Base-by-base conservation (phyloP, 2,888 invertebrate species). In the Agonopterix arenella region DNA sequence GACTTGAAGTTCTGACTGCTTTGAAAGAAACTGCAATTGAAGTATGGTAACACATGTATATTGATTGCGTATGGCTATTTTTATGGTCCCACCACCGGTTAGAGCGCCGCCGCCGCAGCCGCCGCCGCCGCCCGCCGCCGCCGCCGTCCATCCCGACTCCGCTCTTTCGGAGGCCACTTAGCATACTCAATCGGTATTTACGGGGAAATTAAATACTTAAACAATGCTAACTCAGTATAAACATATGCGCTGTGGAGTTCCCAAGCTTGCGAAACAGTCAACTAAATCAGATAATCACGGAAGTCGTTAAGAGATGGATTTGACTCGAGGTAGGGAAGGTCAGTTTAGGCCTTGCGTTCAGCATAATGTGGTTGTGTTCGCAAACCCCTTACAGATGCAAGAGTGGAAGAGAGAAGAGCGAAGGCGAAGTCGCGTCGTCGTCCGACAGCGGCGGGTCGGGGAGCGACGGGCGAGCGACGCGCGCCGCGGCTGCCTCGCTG, bases 11-110 rank as follows among this genome's bases (percentile, higher is more conserved):
- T 16, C 11, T 28, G 36, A 46, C 45, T 46, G 49, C 45, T 16
- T 52, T 38, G 57, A 71, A 81, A 80, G 86, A 83, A 82, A 88
- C 88, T 86, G 85, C 86, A 86, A 86, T 80, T 74, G 86, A 85
- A 86, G 70, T 69, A 72, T 76, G 60, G 62, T 77, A 70, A 83
- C 68, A 80, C 73, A 81, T 85, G 84, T 89, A 82, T 88, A 88
- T 84, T 89, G 83, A 88, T 88, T 89, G 84, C 84, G 89, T 89
- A 86, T 90, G 88, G 88, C 80, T 86, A 89, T 90, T 88, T 86
- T 79, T 89, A 85, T 89, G 89, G 84, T 84, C 79, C 82, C 52
- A 50, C 77, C 83, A 75, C 79, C 85, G 85, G 83, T 80, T 89
- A 89, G 89, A 73, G 83, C 79, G 79, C 81, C 80, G 81, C 82